Conservation (phyloP, 2,113 vertebrate species). For the Turnix velox region DNA sequence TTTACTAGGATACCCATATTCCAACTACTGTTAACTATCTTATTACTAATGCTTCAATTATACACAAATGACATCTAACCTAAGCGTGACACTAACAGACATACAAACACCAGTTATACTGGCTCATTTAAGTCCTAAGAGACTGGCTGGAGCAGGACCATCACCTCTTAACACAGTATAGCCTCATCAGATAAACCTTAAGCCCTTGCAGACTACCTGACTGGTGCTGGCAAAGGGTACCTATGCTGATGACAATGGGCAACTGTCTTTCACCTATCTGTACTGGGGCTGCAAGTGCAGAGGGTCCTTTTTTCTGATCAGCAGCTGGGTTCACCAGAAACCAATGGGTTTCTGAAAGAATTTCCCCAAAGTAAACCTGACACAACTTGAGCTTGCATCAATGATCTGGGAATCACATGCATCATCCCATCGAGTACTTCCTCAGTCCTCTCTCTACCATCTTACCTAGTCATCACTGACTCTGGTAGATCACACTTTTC, state of each 20-base stretch:
- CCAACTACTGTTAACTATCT: not conserved
- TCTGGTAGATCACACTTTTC: not conserved
- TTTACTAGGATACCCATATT: not conserved
- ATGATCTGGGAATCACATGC: not conserved
- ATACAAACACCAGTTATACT: fast-evolving
- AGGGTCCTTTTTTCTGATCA: not conserved
- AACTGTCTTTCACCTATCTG: not conserved
- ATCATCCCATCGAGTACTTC: fast-evolving
- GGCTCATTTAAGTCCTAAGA: not conserved
- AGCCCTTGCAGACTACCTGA: not conserved
- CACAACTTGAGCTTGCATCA: not conserved
- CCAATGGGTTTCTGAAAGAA: not conserved
- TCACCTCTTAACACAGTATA: not conserved
- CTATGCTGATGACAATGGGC: fast-evolving
- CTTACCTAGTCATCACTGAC: fast-evolving
- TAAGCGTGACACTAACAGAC: not conserved
- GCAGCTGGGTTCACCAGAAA: not conserved
- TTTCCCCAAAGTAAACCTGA: not conserved
- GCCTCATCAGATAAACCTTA: not conserved
- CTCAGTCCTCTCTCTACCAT: not conserved
- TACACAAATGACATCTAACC: not conserved
- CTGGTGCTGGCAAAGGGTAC: not conserved
- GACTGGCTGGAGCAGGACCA: not conserved
- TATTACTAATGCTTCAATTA: not conserved
- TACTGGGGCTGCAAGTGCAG: not conserved